Percentiles rank a stretch among this genome's conserved stretches.
phyloP scores from a whole-genome alignment of 2,888 invertebrate species.

The Melanotus villosus region DNA sequence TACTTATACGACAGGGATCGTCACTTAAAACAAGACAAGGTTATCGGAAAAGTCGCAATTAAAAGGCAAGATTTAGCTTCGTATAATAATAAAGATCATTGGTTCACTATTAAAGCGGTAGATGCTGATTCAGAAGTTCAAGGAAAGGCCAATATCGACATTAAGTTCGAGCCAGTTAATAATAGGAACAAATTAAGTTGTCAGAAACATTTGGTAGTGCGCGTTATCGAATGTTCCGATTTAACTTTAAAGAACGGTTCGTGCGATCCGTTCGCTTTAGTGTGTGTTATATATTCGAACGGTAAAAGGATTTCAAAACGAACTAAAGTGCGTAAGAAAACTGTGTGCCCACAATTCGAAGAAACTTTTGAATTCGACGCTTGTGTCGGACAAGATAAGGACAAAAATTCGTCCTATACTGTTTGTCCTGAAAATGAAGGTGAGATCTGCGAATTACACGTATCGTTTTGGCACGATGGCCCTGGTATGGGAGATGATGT shows the following conservation, averaged over 20 bases:
- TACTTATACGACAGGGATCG: slow-evolving; percentile 91
- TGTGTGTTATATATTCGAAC: slow-evolving; percentile 85
- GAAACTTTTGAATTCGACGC: slow-evolving; percentile 87
- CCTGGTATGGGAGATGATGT: slow-evolving; percentile 84
- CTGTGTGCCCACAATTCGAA: slow-evolving; percentile 90
- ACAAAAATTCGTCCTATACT: slow-evolving; percentile 59
- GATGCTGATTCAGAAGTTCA: slow-evolving; percentile 94
- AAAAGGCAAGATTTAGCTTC: slow-evolving; percentile 88
- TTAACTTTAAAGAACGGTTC: slow-evolving; percentile 90
- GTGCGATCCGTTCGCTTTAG: slow-evolving; percentile 91
- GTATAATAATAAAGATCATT: slow-evolving; percentile 93
- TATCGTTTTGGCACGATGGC: slow-evolving; percentile 89
- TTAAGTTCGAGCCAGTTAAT: slow-evolving; percentile 77
- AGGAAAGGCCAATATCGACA: slow-evolving; percentile 89
- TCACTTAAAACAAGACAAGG: slow-evolving; percentile 87
- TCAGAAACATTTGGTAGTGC: slow-evolving; percentile 70
- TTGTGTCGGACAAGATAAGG: slow-evolving; percentile 68
- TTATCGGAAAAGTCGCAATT: slow-evolving; percentile 88
- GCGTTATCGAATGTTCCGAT: slow-evolving; percentile 89
- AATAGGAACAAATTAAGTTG: slow-evolving; percentile 68
- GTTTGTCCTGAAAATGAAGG: slow-evolving; percentile 71
- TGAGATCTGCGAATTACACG: slow-evolving; percentile 85
- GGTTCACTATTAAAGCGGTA: slow-evolving; percentile 89
- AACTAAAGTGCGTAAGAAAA: slow-evolving; percentile 92
- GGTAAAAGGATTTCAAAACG: slow-evolving; percentile 84